Evolutionary conservation across 2,797 vertebrate genomes (phyloP), one percentile per base, ranked within the genome.

Genomic region (Ptychadena robeensis): DNA sequence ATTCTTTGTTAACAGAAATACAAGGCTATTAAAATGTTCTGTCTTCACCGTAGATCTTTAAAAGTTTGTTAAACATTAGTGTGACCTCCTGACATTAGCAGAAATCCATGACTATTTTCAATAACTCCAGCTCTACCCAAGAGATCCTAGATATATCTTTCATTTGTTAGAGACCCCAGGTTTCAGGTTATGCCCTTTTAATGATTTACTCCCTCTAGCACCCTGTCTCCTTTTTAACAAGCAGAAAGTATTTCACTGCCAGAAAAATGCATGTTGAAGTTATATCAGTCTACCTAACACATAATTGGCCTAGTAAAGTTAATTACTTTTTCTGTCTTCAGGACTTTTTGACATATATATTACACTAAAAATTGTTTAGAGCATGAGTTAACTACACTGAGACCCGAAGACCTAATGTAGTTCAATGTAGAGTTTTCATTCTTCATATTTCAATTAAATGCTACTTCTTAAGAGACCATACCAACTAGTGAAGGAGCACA

Each of bases 31-130:
- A 76, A 76, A 65, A 64, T 65, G 35, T 65, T 31, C 35, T 65
- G 35, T 65, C 73, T 64, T n/a, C 28, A 30, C 27, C 22, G 14
- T 53, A 78, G 64, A 48, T 40, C 66, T 68, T 48, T 40, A 27
- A 78, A 32, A 68, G 30, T 68, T 67, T 67, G 31, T 78, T 68
- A 68, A 68, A 68, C 59, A 68, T 66, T 68, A 78, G 64, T 40
- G n/a, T 78, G 64, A 67, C 73, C 73, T 65, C 18, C 10, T 76
- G 73, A 76, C 73, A 76, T 34, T 44, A 40, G 73, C 73, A 76
- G 27, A 65, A 28, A 76, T 44, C 59, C 73, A 44, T 76, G 73
- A 65, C 73, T 15, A 64, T 61, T 40, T 65, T 40, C 73, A 76
- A 65, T 76, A 76, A 65, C 34, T 65, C 35, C 61, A n/a, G 59